Percentiles rank a stretch among this genome's conserved stretches.
phyloP scores from a whole-genome alignment of 2,888 invertebrate species.

The Andrena chrysosceles region DNA sequence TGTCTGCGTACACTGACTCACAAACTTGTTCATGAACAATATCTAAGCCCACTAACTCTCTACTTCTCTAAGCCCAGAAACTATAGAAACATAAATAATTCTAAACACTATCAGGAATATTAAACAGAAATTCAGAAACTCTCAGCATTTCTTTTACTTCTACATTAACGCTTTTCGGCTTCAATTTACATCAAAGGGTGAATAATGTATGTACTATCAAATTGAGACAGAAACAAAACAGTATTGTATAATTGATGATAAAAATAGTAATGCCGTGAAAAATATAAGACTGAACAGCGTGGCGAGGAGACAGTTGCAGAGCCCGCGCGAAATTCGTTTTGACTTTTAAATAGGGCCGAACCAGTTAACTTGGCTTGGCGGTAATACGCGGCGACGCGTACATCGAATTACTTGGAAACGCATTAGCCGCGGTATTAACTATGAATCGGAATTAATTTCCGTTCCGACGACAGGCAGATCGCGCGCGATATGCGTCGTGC shows the following conservation, averaged over 20 bases:
- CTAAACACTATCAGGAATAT: no score
- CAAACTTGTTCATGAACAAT: background rate
- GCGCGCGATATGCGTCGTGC: background rate
- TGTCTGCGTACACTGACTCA: background rate
- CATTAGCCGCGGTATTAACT: constrained; percentile 56
- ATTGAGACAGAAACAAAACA: no score
- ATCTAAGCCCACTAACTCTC: background rate
- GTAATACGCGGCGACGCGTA: constrained; percentile 36
- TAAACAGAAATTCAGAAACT: no score
- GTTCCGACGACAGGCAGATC: constrained; percentile 24
- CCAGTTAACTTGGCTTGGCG: constrained; percentile 20
- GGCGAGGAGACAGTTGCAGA: background rate
- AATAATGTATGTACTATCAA: no score
- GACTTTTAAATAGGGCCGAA: constrained; percentile 32
- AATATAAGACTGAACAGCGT: background rate
- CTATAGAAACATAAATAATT: no score
- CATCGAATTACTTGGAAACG: constrained; percentile 57
- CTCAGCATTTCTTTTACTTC: no score
- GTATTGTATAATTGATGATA: no score
- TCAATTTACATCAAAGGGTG: no score
- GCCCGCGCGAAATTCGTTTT: constrained; percentile 28
- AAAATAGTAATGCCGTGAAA: background rate
- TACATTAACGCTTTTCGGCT: no score
- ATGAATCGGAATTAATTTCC: constrained; percentile 59
- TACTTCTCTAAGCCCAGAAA: no score